Conservation (phyloP, 2,113 vertebrate species). For the Malurus melanocephalus region DNA sequence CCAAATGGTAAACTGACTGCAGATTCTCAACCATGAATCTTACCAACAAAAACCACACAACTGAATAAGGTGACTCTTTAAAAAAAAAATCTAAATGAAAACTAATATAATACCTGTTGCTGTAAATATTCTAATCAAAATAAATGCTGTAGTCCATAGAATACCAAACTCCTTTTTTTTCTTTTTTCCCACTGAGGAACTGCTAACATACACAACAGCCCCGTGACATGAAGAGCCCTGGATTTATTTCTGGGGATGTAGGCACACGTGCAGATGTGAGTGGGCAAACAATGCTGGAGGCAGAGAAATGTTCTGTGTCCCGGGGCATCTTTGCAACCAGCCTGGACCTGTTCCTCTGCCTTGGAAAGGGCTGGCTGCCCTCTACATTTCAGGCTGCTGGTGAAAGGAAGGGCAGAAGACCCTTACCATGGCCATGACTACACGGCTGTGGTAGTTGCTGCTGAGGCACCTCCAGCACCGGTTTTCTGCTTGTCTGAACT, state of each 20-base stretch:
- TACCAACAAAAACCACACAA: not conserved
- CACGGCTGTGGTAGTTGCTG: accelerated
- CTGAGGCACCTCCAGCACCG: not conserved
- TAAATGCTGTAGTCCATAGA: not conserved
- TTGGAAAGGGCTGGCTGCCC: not conserved
- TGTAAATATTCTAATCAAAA: not conserved
- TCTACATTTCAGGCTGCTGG: too few relatives aligned
- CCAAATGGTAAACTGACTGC: not conserved
- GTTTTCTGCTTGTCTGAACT: not conserved
- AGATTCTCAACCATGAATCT: not conserved
- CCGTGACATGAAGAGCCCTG: not conserved
- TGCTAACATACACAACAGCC: not conserved
- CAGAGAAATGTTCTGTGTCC: not conserved
- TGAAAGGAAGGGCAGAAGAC: not conserved
- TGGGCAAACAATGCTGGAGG: accelerated
- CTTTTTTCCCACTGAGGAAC: not conserved
- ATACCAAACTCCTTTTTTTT: not conserved
- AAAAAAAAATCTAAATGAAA: not conserved
- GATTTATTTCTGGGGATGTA: not conserved
- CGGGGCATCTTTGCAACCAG: not conserved
- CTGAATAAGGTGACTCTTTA: not conserved
- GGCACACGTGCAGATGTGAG: not conserved
- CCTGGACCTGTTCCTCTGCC: not conserved
- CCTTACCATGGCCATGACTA: not conserved
- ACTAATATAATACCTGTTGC: not conserved